Base-by-base conservation (phyloP, 2,888 invertebrate genomes). In the Lordiphosa fenestrarum region DNA sequence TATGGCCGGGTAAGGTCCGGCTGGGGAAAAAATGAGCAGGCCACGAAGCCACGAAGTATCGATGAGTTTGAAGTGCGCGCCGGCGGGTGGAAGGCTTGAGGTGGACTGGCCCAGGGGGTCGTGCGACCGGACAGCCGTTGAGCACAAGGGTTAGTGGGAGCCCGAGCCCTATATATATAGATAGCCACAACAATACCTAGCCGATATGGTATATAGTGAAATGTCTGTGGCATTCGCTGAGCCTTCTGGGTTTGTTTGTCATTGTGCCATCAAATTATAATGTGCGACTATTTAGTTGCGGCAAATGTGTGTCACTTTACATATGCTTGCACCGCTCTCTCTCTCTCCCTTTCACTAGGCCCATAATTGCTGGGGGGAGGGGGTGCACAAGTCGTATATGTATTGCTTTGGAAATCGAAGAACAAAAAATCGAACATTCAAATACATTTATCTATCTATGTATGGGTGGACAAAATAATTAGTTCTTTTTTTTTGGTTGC, bases 251-350 rank as follows among this genome's bases (percentile, higher is more conserved):
- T 64, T 61, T 53, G 58, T 55, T 68, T 75, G 73, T 66, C 76
- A 80, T 61, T 75, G 72, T 83, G 76, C 81, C 80, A 85, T 85
- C 84, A 83, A 80, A 83, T 83, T 83, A 85, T 84, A 83, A 83
- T 84, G 70, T 48, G 47, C 76, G 73, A 73, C 81, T 67, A 62
- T 80, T 80, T 80, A 72, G 70, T 66, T 44, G 44, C n/a, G 80
- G 76, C 69, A 71, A 85, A 85, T 76, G 84, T 85, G 63, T 83
- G 84, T 75, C 85, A 80, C 66, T 66, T 73, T 53, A 47, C 62
- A 69, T 66, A 62, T 41, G 42, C 35, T 7, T 25, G 10, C 21
- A 9, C 3, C 3, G 15, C 6, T 36, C n/a, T 36, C 3, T 23
- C 6, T 36, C n/a, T 36, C n/a, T 52, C 54, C 25, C 51, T 23